Base-by-base conservation (phyloP, 2,113 vertebrate genomes). In the Diglossa brunneiventris region DNA sequence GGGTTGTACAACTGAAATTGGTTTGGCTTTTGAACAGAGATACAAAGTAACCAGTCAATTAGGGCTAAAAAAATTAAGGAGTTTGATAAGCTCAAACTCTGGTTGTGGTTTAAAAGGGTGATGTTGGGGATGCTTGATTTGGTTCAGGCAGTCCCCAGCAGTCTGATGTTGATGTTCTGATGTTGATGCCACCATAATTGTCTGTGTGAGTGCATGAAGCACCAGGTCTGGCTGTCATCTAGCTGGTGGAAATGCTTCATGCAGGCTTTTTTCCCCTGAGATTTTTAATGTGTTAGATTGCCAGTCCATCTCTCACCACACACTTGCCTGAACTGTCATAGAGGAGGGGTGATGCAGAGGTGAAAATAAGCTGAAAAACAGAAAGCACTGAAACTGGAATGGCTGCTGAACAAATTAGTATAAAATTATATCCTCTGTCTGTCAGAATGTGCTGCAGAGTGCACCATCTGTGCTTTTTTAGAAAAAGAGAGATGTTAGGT, bases 351-450 rank as follows among this genome's bases (percentile, higher is more conserved):
- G 81, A 78, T 84, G 44, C 39, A 52, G 75, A 94, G 46, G 82
- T 88, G 85, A 96, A 76, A 93, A 93, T 69, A 92, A 90, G 61
- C 81, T 89, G 82, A 78, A 94, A 91, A 96, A 1, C 46, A 77
- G 85, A 87, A 87, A 81, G 39, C 69, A 8, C 41, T 87, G 86
- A 94, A 89, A 67, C 19, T 91, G 84, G 59, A 92, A 74, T n/a
- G n/a, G 42, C 82, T 90, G 88, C 85, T 91, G 75, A 93, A 93
- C 70, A 90, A 88, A 90, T 92, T 76, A 86, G 68, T 86, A 47
- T 92, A 87, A 83, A 96, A 91, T 95, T 70, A 81, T 89, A 86
- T 83, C 59, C 47, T 66, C 72, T 86, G 74, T 91, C 64, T 89
- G 59, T 84, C 81, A 82, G 62, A 52, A 37, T 27, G 59, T 6